A percentile compares a stretch with the other conserved stretches of the same genome.
These are phyloP conservation scores for Pseudolycoriella hygida DNA, from an alignment of 2,888 invertebrate genomes.

Conservation along the genomic window DNA sequence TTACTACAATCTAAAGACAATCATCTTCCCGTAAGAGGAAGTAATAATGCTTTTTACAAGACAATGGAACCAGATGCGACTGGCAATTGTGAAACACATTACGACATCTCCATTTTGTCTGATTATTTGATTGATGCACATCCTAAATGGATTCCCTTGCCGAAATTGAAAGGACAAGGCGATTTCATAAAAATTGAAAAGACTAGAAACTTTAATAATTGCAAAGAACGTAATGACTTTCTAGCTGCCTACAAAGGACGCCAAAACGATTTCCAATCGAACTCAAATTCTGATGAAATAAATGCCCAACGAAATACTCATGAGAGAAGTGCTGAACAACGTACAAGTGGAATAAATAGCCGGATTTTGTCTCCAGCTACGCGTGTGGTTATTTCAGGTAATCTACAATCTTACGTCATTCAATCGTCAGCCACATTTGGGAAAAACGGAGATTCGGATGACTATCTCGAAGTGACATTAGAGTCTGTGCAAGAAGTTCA, in stretches of 20 bases:
- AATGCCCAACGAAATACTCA: no score
- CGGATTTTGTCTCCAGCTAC: conserved; percentile 37
- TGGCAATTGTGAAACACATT: conserved; percentile 49
- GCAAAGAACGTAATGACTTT: conserved; percentile 41
- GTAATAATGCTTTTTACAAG: conserved; percentile 38
- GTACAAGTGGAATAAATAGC: conserved; percentile 32
- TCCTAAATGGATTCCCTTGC: conserved; percentile 32
- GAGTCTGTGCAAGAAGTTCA: conserved; percentile 12
- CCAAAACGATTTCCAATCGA: conserved; percentile 33
- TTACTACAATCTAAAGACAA: conserved; percentile 31
- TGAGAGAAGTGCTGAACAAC: conserved; percentile 18
- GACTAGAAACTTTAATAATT: conserved; percentile 43
- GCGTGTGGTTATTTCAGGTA: conserved; percentile 37
- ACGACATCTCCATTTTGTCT: conserved; percentile 42
- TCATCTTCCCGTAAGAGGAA: conserved; percentile 29
- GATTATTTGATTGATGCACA: conserved; percentile 34
- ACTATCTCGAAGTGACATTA: conserved; percentile 37
- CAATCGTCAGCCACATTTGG: conserved; percentile 45
- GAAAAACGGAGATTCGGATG: conserved; percentile 39
- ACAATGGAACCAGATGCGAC: conserved; percentile 54
- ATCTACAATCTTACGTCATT: conserved; percentile 37
- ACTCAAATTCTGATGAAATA: no score
- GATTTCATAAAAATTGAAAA: conserved; percentile 43
- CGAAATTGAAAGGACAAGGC: conserved; percentile 30
- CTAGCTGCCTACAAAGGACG: conserved; percentile 41